Percentiles rank a stretch among this genome's conserved stretches.
These are phyloP conservation scores for Hesperia comma DNA, from an alignment of 2,888 invertebrate species.

Conservation along the genomic window DNA sequence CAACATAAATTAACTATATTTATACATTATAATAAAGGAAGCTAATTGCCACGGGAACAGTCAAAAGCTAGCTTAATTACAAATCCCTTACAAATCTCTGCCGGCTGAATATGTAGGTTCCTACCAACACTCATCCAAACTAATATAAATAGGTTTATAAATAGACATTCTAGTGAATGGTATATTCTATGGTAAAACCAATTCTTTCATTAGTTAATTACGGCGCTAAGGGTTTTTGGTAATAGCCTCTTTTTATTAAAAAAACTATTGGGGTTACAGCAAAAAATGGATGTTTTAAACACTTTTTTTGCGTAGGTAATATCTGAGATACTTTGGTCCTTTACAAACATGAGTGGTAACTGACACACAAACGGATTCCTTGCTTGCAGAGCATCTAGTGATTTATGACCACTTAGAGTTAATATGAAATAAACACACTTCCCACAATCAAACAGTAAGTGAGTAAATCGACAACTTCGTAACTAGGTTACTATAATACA, in stretches of 20 bases:
- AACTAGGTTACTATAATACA: too few relatives aligned
- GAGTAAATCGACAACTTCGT: too few relatives aligned
- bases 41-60: too few relatives aligned
- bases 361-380: conserved; percentile 72
- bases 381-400: conserved; percentile 62
- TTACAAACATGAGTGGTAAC: conserved; percentile 62
- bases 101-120: too few relatives aligned
- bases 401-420: conserved; percentile 60
- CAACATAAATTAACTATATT: too few relatives aligned
- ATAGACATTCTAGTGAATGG: too few relatives aligned
- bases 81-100: too few relatives aligned
- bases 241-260: conserved; percentile 16
- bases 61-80: too few relatives aligned
- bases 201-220: conserved; percentile 25
- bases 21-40: too few relatives aligned
- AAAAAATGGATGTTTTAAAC: conserved; percentile 33
- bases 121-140: too few relatives aligned
- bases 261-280: background rate
- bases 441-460: too few relatives aligned
- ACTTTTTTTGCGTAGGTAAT: conserved; percentile 66
- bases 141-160: too few relatives aligned
- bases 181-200: background rate
- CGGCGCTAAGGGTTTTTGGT: conserved; percentile 1
- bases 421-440: background rate
- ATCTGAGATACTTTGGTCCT: conserved; percentile 65